Conservation (phyloP, 2,113 vertebrate genomes). For the Gavialis gangeticus region DNA sequence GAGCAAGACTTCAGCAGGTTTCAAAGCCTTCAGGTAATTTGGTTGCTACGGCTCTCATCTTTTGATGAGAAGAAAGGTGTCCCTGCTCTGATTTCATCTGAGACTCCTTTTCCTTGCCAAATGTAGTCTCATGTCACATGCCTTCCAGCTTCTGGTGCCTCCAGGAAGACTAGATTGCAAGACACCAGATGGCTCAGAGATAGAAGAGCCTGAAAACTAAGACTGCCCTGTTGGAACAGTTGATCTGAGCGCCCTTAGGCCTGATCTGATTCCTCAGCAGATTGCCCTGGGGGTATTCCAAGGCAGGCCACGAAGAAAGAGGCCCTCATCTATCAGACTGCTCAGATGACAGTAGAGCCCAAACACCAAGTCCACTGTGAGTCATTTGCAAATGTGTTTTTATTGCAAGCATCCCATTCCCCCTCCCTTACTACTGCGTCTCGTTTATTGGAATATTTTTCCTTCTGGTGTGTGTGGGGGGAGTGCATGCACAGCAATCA, state of each 20-base stretch:
- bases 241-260: background rate
- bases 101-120: background rate
- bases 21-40: background rate
- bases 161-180: background rate
- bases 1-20: background rate
- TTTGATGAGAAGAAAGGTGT: background rate
- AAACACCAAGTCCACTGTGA: background rate
- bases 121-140: background rate
- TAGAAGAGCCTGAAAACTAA: background rate
- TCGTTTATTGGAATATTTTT: background rate
- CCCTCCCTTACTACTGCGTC: background rate
- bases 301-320: background rate
- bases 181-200: background rate
- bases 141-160: background rate
- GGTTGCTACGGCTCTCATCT: accelerated
- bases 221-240: background rate
- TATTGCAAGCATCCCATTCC: background rate
- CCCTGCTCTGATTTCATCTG: background rate
- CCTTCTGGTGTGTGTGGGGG: background rate
- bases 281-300: background rate
- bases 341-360: background rate
- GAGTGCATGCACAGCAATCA: background rate
- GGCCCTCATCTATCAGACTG: background rate
- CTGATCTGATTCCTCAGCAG: background rate
- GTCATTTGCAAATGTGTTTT: background rate